These are phyloP conservation scores for Geodia barretti DNA, from an alignment of 37 sponge, comb jelly and placozoan genomes.

Conservation along the genomic window DNA sequence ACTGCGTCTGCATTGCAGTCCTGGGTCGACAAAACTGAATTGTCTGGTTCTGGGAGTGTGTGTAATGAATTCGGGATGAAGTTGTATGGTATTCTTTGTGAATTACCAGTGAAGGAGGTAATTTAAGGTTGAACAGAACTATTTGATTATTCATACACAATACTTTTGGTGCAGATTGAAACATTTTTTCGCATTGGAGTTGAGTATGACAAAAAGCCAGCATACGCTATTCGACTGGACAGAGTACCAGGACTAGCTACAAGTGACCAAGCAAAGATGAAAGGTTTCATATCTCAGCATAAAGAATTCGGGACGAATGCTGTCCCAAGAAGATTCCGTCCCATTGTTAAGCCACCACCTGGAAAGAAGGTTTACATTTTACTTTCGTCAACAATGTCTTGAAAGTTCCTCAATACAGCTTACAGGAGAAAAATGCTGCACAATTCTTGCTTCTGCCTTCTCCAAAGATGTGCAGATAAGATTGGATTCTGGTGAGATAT, in stretches of 20 bases:
- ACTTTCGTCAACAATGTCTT: not conserved
- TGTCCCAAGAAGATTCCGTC: not conserved
- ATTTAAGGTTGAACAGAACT: not conserved
- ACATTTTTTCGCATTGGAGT: not conserved
- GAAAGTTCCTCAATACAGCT: not conserved
- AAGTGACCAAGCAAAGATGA: not conserved
- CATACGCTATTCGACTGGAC: not conserved
- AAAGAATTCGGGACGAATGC: not conserved
- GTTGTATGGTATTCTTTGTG: not conserved
- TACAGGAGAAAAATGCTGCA: not conserved
- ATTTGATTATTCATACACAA: not conserved
- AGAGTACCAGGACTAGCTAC: not conserved
- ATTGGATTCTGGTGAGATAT: not conserved
- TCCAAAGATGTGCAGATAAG: not conserved
- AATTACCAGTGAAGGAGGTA: not conserved
- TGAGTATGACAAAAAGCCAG: not conserved
- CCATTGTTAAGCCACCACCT: not conserved
- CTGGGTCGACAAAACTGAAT: not conserved
- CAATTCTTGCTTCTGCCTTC: not conserved
- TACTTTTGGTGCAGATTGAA: not conserved
- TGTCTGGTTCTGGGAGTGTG: not conserved
- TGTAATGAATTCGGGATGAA: not conserved
- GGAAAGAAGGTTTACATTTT: not conserved
- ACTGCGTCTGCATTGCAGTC: not conserved
- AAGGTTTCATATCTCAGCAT: not conserved